phyloP scores from a whole-genome alignment of 2,113 vertebrate genomes.

The Ramphastos sulfuratus region DNA sequence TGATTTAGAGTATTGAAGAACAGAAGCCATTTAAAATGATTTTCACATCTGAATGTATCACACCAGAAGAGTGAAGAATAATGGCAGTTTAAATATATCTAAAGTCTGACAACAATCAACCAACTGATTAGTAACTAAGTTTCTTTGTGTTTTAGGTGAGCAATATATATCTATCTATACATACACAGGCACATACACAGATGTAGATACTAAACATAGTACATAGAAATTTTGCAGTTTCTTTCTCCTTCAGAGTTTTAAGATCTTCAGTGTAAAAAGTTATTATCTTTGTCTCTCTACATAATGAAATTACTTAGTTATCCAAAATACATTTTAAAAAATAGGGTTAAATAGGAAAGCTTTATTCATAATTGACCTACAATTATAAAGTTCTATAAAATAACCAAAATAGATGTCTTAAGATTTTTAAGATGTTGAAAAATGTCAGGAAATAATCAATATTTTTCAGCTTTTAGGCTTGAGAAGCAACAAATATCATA shows the following conservation, averaged over 20 bases:
- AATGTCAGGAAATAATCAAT: neutral
- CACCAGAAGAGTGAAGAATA: constrained; percentile 60
- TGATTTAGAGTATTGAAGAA: constrained; percentile 6
- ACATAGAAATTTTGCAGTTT: neutral
- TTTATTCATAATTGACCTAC: neutral
- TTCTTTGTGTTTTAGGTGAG: constrained; percentile 22
- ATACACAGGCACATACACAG: neutral
- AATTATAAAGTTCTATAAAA: neutral
- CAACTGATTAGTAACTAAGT: neutral
- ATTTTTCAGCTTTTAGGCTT: neutral
- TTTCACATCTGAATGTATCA: constrained; percentile 48
- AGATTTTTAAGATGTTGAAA: constrained; percentile 20
- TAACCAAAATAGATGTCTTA: neutral
- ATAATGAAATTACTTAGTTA: neutral
- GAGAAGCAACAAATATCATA: neutral
- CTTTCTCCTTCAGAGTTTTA: neutral
- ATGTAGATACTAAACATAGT: neutral
- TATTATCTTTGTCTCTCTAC: neutral
- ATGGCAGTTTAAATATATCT: constrained; percentile 42
- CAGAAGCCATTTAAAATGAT: constrained; percentile 47
- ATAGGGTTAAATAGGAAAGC: neutral
- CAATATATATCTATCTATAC: neutral
- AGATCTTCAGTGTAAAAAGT: neutral
- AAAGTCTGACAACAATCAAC: constrained; percentile 25
- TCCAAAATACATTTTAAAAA: neutral